These are phyloP conservation scores for Scaptodrosophila lebanonensis DNA, from an alignment of 1,140 invertebrate genomes.

Conservation along the genomic window DNA sequence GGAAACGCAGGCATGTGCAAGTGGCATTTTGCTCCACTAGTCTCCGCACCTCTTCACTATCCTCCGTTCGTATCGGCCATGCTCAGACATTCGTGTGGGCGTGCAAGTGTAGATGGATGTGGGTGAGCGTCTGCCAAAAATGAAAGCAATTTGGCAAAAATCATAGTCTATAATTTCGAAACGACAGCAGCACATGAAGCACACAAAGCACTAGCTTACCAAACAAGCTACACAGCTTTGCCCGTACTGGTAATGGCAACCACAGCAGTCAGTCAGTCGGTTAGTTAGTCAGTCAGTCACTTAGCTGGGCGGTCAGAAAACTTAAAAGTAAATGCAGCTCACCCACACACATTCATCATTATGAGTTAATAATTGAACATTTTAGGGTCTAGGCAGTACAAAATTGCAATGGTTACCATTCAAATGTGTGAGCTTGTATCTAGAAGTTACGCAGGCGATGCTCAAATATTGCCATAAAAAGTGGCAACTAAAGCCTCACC, in stretches of 20 bases:
- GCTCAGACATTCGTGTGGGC: not conserved
- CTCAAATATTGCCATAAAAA: constrained; percentile 50
- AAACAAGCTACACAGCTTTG: constrained; percentile 13
- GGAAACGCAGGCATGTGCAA: not conserved
- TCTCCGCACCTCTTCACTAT: not conserved
- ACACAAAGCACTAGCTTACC: constrained; percentile 19
- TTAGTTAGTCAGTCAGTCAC: too few species aligned
- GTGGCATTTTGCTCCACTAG: too few species aligned
- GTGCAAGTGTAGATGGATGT: constrained; percentile 9
- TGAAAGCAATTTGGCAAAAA: constrained; percentile 59
- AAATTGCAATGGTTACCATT: constrained; percentile 38
- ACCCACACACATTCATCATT: constrained; percentile 29
- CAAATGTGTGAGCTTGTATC: not conserved
- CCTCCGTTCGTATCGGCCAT: too few species aligned
- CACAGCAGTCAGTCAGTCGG: too few species aligned
- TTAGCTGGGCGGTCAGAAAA: too few species aligned
- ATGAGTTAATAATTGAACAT: constrained; percentile 63
- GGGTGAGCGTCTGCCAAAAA: constrained; percentile 25
- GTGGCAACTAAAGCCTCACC: constrained; percentile 4
- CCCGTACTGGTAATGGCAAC: too few species aligned
- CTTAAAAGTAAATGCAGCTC: too few species aligned
- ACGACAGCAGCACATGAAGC: constrained; percentile 3
- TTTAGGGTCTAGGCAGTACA: constrained; percentile 39
- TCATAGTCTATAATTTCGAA: constrained; percentile 43
- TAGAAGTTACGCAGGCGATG: constrained; percentile 15